A percentile compares a stretch with the other conserved stretches of the same genome.
phyloP scores from a whole-genome alignment of 2,888 invertebrate species.

The Crocallis elinguaria region DNA sequence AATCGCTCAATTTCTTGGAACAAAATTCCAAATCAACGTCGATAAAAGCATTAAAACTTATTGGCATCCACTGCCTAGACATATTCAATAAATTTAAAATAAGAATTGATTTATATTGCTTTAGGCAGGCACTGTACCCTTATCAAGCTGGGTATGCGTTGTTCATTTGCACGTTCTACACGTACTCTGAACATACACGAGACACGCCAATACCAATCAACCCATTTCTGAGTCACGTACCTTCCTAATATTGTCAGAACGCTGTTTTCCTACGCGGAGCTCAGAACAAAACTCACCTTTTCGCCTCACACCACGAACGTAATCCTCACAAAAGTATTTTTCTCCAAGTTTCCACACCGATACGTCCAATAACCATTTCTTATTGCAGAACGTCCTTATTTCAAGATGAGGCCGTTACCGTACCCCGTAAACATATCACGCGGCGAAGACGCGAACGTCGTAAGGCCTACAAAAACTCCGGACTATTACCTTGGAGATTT shows the following conservation, averaged over 20 bases:
- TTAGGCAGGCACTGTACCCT: background rate
- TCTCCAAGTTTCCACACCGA: conserved; percentile 31
- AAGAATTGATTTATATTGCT: background rate
- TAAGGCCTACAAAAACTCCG: conserved; percentile 75
- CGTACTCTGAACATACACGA: conserved; percentile 3
- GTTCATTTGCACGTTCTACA: background rate
- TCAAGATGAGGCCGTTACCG: conserved; percentile 76
- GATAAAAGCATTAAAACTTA: too few species aligned
- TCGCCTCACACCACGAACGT: conserved; percentile 15
- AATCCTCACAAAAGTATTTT: conserved; percentile 30
- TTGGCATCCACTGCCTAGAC: too few species aligned
- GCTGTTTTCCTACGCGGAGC: background rate
- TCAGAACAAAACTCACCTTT: conserved; percentile 20
- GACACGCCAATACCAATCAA: conserved; percentile 5
- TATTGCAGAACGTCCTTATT: conserved; percentile 80
- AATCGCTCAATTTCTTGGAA: too few species aligned
- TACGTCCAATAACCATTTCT: conserved; percentile 50
- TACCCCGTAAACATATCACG: conserved; percentile 81
- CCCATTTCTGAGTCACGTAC: conserved; percentile 10
- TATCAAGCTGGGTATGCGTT: background rate
- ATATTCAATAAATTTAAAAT: too few species aligned
- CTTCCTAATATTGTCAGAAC: conserved; percentile 3
- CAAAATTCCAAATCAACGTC: too few species aligned
- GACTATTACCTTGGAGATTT: conserved; percentile 93
- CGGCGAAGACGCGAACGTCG: conserved; percentile 69